Percentiles rank a stretch among this genome's conserved stretches.
These are phyloP conservation scores for Eilema caniola DNA, from an alignment of 2,888 invertebrate genomes.

Conservation along the genomic window DNA sequence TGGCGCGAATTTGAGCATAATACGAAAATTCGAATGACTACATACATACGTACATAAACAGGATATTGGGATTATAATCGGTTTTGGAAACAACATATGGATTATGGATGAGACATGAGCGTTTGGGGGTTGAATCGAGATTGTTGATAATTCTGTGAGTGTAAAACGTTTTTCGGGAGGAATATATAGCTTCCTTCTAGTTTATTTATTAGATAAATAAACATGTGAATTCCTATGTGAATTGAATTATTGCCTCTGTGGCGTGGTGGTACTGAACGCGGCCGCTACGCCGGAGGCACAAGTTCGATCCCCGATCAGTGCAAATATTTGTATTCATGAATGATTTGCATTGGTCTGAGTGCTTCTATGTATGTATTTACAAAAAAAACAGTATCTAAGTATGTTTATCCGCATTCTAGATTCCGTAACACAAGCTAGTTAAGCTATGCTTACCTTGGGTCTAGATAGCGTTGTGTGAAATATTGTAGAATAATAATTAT, in stretches of 20 bases:
- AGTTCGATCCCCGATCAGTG: too few relatives aligned
- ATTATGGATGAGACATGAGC: constrained; percentile 63
- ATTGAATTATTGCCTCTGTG: not conserved
- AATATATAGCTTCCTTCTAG: constrained; percentile 37
- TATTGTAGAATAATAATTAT: too few relatives aligned
- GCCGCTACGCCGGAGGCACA: too few relatives aligned
- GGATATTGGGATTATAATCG: constrained; percentile 83
- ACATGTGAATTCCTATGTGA: not conserved
- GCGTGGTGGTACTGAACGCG: too few relatives aligned
- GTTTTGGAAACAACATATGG: constrained; percentile 76
- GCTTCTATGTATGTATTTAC: too few relatives aligned
- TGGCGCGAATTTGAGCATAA: constrained; percentile 80
- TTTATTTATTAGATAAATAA: not conserved
- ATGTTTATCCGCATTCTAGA: too few relatives aligned
- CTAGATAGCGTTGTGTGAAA: too few relatives aligned
- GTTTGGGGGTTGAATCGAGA: constrained; percentile 45
- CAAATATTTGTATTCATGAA: too few relatives aligned
- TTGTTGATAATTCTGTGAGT: constrained; percentile 41
- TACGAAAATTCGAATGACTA: constrained; percentile 71
- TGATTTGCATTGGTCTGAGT: too few relatives aligned
- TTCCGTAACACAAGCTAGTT: too few relatives aligned
- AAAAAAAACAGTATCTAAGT: too few relatives aligned
- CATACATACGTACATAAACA: constrained; percentile 61
- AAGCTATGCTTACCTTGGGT: too few relatives aligned
- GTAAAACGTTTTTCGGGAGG: constrained; percentile 31